Conservation (phyloP, 2,888 invertebrate genomes). For the Orthosia incerta region DNA sequence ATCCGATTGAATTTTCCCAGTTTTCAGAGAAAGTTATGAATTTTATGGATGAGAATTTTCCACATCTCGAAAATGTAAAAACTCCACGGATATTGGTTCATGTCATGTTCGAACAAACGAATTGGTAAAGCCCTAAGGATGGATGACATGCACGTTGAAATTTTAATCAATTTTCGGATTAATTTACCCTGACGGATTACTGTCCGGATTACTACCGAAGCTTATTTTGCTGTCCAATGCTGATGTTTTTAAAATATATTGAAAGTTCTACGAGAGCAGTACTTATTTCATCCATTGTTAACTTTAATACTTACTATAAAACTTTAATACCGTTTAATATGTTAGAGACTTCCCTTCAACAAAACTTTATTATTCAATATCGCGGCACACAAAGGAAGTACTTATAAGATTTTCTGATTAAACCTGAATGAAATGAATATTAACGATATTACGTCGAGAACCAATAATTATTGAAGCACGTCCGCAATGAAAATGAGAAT, state of each 20-base stretch:
- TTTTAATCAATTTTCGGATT: conserved; percentile 27
- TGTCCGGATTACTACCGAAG: too few relatives aligned
- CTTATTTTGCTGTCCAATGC: not conserved
- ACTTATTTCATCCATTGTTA: not conserved
- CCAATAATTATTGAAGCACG: not conserved
- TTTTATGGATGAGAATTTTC: not conserved
- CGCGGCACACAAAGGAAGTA: not conserved
- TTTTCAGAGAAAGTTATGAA: not conserved
- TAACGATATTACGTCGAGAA: not conserved
- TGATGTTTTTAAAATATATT: too few relatives aligned
- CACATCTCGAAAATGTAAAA: not conserved
- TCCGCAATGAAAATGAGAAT: conserved; percentile 8
- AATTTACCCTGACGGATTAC: not conserved
- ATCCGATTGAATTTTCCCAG: not conserved
- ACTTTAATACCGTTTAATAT: not conserved
- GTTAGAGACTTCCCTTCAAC: not conserved
- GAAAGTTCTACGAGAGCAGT: too few relatives aligned
- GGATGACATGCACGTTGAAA: conserved; percentile 10
- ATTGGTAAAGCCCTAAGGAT: conserved; percentile 8
- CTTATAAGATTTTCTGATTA: not conserved
- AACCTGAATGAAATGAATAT: not conserved
- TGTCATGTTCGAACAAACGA: not conserved
- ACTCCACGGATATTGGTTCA: not conserved
- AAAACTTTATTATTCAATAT: not conserved
- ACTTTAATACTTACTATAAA: not conserved